Evolutionary conservation across 2,113 vertebrate species (phyloP).

Genomic region (Catharus fuscescens): DNA sequence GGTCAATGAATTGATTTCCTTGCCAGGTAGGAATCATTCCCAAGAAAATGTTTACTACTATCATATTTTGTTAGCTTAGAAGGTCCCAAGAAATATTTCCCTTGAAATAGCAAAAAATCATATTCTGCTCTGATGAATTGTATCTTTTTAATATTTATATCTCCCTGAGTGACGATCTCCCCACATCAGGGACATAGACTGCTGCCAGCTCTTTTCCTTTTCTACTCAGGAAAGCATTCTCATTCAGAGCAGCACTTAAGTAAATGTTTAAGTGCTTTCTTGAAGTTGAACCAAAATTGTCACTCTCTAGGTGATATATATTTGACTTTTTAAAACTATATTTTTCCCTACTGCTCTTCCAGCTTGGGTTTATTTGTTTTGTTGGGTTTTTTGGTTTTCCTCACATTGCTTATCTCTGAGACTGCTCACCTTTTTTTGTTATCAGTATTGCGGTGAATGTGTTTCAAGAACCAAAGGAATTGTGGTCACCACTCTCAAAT

Average conservation of each 20-base stretch:
- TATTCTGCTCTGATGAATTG: neutral
- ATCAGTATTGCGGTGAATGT: neutral
- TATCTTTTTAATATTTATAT: conserved; percentile 1
- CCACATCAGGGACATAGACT: neutral
- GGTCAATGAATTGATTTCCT: neutral
- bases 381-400: neutral
- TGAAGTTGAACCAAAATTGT: neutral
- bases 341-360: neutral
- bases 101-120: neutral
- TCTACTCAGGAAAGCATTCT: neutral
- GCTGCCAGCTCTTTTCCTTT: neutral
- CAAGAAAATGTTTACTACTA: neutral
- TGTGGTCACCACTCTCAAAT: neutral
- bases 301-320: neutral
- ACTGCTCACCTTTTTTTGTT: neutral
- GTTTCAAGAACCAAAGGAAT: neutral
- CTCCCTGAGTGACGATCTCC: neutral
- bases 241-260: neutral
- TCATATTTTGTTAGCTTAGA: neutral
- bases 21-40: neutral
- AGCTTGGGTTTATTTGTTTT: neutral
- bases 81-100: neutral
- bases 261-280: conserved; percentile 1
- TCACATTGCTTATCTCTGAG: neutral
- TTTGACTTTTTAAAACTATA: neutral